A percentile compares a stretch with the other conserved stretches of the same genome.
phyloP scores from a whole-genome alignment of 2,888 invertebrate species.

The Ectemnius continuus region DNA sequence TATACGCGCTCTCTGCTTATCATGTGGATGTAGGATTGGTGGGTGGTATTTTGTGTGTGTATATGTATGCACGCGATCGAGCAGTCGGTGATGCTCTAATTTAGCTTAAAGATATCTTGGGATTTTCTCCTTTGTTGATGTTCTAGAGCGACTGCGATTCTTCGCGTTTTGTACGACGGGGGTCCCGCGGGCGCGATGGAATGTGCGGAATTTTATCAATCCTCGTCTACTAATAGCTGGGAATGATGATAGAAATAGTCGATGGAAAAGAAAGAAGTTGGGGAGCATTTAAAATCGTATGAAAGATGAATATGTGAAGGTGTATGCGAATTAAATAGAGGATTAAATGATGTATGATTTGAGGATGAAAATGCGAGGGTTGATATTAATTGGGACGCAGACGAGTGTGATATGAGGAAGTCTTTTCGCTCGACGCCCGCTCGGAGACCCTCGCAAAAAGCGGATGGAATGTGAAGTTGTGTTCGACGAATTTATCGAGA shows the following conservation, averaged over 20 bases:
- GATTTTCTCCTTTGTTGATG: too few species aligned
- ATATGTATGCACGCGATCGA: too few species aligned
- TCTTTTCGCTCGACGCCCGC: slow-evolving; percentile 13
- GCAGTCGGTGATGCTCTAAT: too few species aligned
- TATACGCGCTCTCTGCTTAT: background rate
- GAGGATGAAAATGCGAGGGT: background rate
- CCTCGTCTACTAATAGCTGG: slow-evolving; percentile 41
- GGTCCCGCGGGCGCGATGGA: slow-evolving; percentile 43
- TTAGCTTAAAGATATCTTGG: too few species aligned
- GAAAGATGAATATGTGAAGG: too few species aligned
- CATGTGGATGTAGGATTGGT: too few species aligned
- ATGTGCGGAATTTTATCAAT: slow-evolving; percentile 45
- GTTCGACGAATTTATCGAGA: slow-evolving; percentile 50
- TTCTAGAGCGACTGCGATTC: slow-evolving; percentile 24
- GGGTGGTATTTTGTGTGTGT: too few species aligned
- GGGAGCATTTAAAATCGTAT: too few species aligned
- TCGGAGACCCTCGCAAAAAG: slow-evolving; percentile 33
- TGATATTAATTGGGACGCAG: slow-evolving; percentile 15
- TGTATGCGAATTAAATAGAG: too few species aligned
- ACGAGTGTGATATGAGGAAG: slow-evolving; percentile 47
- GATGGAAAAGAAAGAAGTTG: background rate
- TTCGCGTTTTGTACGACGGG: slow-evolving; percentile 46
- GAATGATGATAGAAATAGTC: too few species aligned
- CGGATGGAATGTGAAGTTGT: slow-evolving; percentile 56
- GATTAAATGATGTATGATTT: background rate